phyloP scores from a whole-genome alignment of 2,797 vertebrate genomes.

The Thunnus albacares region DNA sequence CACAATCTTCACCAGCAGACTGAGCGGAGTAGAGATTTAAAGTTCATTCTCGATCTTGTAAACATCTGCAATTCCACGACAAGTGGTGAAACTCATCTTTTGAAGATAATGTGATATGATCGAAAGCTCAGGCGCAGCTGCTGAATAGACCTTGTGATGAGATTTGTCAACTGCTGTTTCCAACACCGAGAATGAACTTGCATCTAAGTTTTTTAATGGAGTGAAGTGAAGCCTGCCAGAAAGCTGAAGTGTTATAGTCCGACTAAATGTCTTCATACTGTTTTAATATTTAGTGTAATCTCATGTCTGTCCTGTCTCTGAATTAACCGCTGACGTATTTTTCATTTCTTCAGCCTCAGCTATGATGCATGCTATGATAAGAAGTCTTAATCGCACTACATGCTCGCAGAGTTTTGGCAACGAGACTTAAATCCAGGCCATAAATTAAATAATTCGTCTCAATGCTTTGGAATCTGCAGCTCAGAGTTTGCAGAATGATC shows the following conservation, averaged over 20 bases:
- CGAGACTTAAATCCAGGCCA: constrained; percentile 11
- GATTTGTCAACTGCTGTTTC: not conserved
- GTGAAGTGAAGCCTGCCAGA: too few relatives aligned
- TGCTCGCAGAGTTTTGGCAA: constrained; percentile 25
- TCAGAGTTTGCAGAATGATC: not conserved
- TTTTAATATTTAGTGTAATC: not conserved
- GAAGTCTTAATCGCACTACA: constrained; percentile 5
- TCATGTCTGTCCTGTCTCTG: not conserved
- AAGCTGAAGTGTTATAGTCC: not conserved
- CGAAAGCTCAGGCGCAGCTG: not conserved
- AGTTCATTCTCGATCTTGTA: not conserved
- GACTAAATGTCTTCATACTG: not conserved
- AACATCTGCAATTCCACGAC: not conserved
- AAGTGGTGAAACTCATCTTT: too few relatives aligned
- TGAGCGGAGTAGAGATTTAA: not conserved
- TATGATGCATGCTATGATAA: constrained; percentile 23
- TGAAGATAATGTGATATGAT: not conserved
- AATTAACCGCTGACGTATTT: not conserved
- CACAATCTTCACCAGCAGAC: too few relatives aligned
- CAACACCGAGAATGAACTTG: not conserved
- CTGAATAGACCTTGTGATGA: not conserved
- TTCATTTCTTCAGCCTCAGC: not conserved
- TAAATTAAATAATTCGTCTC: constrained; percentile 16
- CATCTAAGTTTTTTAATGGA: not conserved
- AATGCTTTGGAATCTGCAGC: not conserved